Evolutionary conservation across 2,797 vertebrate genomes (phyloP), one percentile per base, ranked within the genome.

Genomic region (Cuniculus paca): DNA sequence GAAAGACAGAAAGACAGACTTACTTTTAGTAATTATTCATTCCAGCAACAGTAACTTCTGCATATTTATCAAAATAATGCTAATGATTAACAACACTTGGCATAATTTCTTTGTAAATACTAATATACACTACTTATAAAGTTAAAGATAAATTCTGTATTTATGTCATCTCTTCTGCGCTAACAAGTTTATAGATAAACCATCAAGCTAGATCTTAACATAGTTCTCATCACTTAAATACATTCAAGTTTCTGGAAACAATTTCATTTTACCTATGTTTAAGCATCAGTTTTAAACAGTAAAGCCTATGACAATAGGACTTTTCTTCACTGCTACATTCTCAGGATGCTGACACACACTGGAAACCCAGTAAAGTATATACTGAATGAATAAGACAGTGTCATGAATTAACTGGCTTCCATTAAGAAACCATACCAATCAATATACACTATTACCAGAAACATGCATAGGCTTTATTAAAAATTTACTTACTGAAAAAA

Each of bases 401-500:
- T 4, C 61, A 50, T 36, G 9, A 85, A 68, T 54, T 72, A 95
- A 68, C 28, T 78, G 54, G 68, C 31, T 93, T 50, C 52, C n/a
- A 74, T 42, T 72, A 96, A 91, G 56, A n/a, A 95, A 90, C 11
- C 45, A 13, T 34, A 74, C 45, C 26, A 96, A 77, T 42, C 85
- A 91, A 45, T 54, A 65, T 19, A 50, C 20, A 75, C 12, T 45
- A 39, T 56, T 80, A 90, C 39, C n/a, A 36, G n/a, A 89, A 95
- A 86, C 48, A 65, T 28, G 61, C 54, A 28, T 54, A 82, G 5
- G 19, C 31, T 63, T 50, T 17, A 60, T 68, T 86, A 93, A 95
- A 95, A 88, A 90, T 16, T 48, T 85, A 94, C 11, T 78, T 61
- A 79, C 1, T 88, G 48, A 87, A 93, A 91, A 86, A 82, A 56